Base-by-base conservation (phyloP, 2,113 vertebrate species). In the Aphyosemion australe region DNA sequence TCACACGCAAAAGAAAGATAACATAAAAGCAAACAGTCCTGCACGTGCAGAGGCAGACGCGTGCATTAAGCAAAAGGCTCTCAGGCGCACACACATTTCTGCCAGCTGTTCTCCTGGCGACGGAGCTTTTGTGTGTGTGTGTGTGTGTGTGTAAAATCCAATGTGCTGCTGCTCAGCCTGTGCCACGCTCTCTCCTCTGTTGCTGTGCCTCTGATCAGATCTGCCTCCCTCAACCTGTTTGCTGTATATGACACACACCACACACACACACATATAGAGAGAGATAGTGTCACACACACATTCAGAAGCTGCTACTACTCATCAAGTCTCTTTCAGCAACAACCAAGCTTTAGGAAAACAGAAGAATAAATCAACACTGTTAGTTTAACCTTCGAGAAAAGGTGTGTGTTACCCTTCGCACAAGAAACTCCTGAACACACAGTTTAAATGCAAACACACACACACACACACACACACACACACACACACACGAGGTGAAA, bases 191-290 rank as follows among this genome's bases (percentile, higher is more conserved):
- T 78, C 83, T 80, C 80, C 86, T 88, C 90, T 91, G 90, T 90
- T 91, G 90, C 90, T 91, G 90, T 90, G 90, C 88, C 82, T 89
- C 89, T 88, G 86, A 88, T 91, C 88, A 84, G 90, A 91, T 91
- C 90, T 89, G 90, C 90, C 90, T 90, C 83, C 76, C 83, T 86
- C 87, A 87, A 90, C 90, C 88, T 87, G 85, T 90, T 88, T 82
- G 83, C 85, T 65, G 65, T 85, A 81, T 74, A 77, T 84, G 65
- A 69, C 63, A 69, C 78, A 55, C 74, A 53, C 63, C 69, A 34
- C 65, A 31, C 58, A 49, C 70, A 65, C 65, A 48, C 55, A 53
- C 32, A 59, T n/a, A n/a, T n/a, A n/a, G n/a, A n/a, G n/a, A n/a
- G n/a, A n/a, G n/a, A n/a, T n/a, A n/a, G n/a, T n/a, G n/a, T n/a